Percentiles rank a stretch among this genome's conserved stretches.
Evolutionary conservation across 2,888 invertebrate species (phyloP).

Genomic region (Nudaria mundana): DNA sequence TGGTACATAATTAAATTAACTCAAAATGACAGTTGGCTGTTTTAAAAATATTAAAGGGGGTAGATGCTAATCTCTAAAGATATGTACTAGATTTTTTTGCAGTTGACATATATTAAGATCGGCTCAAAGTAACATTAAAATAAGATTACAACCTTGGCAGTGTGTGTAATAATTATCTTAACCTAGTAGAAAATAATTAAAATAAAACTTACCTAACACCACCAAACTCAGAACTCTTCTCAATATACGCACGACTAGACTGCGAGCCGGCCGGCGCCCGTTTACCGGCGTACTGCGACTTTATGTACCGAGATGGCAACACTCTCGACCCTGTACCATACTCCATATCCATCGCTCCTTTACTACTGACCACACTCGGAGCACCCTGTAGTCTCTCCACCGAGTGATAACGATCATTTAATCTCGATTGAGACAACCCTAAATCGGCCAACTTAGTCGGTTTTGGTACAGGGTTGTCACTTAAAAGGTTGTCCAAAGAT

Average conservation of each 20-base stretch:
- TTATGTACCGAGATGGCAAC: slow-evolving; percentile 87
- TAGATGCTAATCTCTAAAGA: no score
- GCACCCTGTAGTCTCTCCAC: slow-evolving; percentile 87
- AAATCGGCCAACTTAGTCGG: slow-evolving; percentile 85
- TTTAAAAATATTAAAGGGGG: no score
- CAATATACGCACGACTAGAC: slow-evolving; percentile 92
- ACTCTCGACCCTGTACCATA: slow-evolving; percentile 82
- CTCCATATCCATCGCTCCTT: slow-evolving; percentile 85
- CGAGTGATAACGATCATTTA: slow-evolving; percentile 95
- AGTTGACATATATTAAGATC: no score
- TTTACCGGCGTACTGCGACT: slow-evolving; percentile 91
- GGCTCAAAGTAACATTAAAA: no score
- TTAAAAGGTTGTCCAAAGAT: slow-evolving; percentile 90
- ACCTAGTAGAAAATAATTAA: neutral
- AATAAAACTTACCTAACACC: slow-evolving; percentile 73
- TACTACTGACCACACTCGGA: slow-evolving; percentile 79
- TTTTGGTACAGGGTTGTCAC: slow-evolving; percentile 83
- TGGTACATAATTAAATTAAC: no score
- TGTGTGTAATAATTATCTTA: no score
- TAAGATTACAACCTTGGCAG: no score
- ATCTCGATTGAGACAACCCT: slow-evolving; percentile 90
- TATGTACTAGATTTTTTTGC: no score
- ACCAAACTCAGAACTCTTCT: slow-evolving; percentile 87
- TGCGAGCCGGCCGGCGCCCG: slow-evolving; percentile 92
- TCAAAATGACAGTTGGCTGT: no score